Evolutionary conservation across 1,140 invertebrate species (phyloP).

Genomic region (Chionoecetes opilio): DNA sequence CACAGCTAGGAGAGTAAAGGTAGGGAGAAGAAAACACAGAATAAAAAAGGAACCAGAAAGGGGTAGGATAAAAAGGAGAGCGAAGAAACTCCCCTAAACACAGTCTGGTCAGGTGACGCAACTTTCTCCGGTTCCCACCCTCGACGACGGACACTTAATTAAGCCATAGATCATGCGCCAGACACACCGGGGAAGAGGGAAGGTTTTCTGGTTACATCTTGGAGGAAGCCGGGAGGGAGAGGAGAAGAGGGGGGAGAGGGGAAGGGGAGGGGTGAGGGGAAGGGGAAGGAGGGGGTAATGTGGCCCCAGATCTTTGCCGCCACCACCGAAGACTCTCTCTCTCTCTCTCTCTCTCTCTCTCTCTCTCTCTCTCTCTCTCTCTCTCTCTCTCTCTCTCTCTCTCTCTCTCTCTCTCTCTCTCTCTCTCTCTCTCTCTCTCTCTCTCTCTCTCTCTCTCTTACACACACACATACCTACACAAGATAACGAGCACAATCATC

Average conservation of each 20-base stretch:
- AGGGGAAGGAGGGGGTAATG: neutral
- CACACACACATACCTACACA: too few relatives aligned
- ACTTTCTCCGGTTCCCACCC: conserved; percentile 35
- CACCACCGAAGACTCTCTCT: neutral
- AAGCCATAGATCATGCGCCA: conserved; percentile 58
- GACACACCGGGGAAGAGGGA: neutral
- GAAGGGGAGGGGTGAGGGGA: neutral
- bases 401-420: neutral
- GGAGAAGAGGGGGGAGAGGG: neutral
- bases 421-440: conserved; percentile 8
- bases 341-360: neutral
- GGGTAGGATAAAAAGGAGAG: neutral
- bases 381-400: too few relatives aligned
- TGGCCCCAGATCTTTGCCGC: neutral
- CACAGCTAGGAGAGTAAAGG: neutral
- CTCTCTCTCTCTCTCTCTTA: conserved; percentile 13
- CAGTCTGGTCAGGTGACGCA: conserved; percentile 47
- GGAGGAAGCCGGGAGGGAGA: too few relatives aligned
- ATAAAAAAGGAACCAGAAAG: neutral
- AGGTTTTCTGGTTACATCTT: neutral
- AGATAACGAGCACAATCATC: too few relatives aligned
- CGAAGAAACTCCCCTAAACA: neutral
- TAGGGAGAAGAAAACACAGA: neutral
- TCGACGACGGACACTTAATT: conserved; percentile 50
- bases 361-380: neutral